A percentile compares a stretch with the other conserved stretches of the same genome.
Conservation (phyloP, 1,140 invertebrate genomes). For the Dinoponera quadriceps region DNA sequence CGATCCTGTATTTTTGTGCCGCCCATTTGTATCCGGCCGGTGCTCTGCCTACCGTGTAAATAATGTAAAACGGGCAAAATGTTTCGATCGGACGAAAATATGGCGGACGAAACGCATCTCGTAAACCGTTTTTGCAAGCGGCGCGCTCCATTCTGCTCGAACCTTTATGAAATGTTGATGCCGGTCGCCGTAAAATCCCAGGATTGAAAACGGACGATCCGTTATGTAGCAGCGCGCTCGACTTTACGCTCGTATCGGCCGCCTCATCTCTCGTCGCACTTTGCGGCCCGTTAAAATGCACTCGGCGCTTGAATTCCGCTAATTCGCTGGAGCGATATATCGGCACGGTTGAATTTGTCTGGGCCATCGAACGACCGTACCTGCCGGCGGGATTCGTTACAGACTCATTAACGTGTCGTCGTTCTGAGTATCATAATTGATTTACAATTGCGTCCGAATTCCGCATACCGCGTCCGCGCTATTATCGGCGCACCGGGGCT, state of each 20-base stretch:
- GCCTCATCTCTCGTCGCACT: background rate
- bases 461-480: constrained; percentile 37
- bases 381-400: constrained; percentile 11
- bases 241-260: background rate
- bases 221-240: constrained; percentile 8
- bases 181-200: constrained; percentile 57
- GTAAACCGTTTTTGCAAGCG: constrained; percentile 59
- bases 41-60: constrained; percentile 25
- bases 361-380: background rate
- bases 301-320: background rate
- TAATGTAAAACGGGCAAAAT: constrained; percentile 40
- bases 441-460: constrained; percentile 39
- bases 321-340: constrained; percentile 19
- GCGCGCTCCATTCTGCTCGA: constrained; percentile 45
- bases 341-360: background rate
- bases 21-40: constrained; percentile 28
- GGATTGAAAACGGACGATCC: constrained; percentile 47
- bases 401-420: constrained; percentile 43
- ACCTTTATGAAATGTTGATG: constrained; percentile 53
- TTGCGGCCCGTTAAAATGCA: constrained; percentile 26
- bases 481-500: constrained; percentile 26
- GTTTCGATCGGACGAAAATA: constrained; percentile 53
- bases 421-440: constrained; percentile 47
- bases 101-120: constrained; percentile 44
- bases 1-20: constrained; percentile 38